Conservation (phyloP, 1,140 invertebrate species). For the Hormaphis cornu region DNA sequence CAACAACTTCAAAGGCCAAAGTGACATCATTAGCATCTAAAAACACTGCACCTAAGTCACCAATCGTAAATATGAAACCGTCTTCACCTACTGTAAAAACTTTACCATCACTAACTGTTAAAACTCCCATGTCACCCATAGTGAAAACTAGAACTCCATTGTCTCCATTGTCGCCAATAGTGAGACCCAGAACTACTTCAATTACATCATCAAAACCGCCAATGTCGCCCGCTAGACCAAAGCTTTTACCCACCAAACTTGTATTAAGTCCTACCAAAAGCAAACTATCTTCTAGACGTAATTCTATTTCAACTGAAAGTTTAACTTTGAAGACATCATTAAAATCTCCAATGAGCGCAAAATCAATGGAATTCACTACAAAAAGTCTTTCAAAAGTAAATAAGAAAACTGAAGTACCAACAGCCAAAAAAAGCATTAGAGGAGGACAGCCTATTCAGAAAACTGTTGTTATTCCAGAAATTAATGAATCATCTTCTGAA, state of each 20-base stretch:
- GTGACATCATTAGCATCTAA: not conserved
- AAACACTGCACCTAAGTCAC: not conserved
- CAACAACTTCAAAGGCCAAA: not conserved
- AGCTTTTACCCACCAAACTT: not conserved
- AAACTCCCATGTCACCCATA: not conserved
- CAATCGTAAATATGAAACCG: not conserved
- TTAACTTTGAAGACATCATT: not conserved
- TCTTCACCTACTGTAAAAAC: not conserved
- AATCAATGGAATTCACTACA: not conserved
- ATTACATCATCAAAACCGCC: not conserved
- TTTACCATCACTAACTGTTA: not conserved
- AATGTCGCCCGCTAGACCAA: not conserved
- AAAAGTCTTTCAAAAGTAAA: not conserved
- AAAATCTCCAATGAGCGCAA: conserved; percentile 15
- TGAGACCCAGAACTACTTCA: not conserved
- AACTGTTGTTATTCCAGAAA: conserved; percentile 11
- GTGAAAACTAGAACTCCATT: not conserved
- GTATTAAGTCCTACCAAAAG: conserved; percentile 1
- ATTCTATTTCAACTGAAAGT: conserved; percentile 16
- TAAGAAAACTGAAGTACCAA: conserved; percentile 5
- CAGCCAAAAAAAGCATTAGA: not conserved
- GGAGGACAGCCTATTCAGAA: not conserved
- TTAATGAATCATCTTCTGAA: not conserved
- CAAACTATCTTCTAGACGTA: not conserved
- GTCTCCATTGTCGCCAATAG: not conserved